Percentiles rank a stretch among this genome's conserved stretches.
These are phyloP conservation scores for Amblyopsis hoosieri DNA, from an alignment of 2,797 vertebrate species.

Conservation along the genomic window DNA sequence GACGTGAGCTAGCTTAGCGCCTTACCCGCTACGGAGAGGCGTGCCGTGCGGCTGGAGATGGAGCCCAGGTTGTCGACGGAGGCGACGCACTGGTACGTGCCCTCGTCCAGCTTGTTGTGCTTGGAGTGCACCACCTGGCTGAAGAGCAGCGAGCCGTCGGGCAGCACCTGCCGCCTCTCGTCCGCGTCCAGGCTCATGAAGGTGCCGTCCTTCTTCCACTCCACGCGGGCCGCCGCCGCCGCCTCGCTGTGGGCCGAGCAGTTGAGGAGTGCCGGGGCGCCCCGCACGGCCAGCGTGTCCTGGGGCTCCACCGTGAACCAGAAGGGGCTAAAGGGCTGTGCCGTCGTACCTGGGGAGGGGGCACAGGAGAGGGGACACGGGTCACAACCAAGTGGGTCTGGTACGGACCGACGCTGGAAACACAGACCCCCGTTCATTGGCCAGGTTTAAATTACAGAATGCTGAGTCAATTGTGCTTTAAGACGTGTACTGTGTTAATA, in stretches of 20 bases:
- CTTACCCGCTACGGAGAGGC: slow-evolving; percentile 89
- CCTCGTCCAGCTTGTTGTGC: slow-evolving; percentile 97
- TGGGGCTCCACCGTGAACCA: slow-evolving; percentile 90
- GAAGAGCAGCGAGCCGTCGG: slow-evolving; percentile 90
- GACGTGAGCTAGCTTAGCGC: not conserved
- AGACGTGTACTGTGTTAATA: no score
- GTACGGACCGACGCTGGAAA: no score
- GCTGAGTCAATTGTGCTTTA: no score
- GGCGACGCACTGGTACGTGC: slow-evolving; percentile 94
- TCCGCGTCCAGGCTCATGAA: slow-evolving; percentile 90
- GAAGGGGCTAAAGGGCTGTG: slow-evolving; percentile 90
- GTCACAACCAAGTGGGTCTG: no score
- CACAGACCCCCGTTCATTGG: no score
- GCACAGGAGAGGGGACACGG: no score
- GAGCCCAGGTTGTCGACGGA: slow-evolving; percentile 92
- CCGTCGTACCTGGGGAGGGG: slow-evolving; percentile 73
- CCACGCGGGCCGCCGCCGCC: slow-evolving; percentile 68
- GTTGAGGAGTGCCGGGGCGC: slow-evolving; percentile 85
- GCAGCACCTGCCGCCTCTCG: slow-evolving; percentile 87
- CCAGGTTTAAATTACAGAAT: no score
- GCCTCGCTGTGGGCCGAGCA: slow-evolving; percentile 87
- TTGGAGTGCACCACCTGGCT: slow-evolving; percentile 91
- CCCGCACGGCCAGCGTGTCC: slow-evolving; percentile 85
- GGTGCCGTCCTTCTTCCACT: slow-evolving; percentile 97
- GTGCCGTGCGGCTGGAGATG: slow-evolving; percentile 91